Percentiles rank a stretch among this genome's conserved stretches.
Evolutionary conservation across 1,140 invertebrate species (phyloP).

Genomic region (Mercenaria mercenaria): DNA sequence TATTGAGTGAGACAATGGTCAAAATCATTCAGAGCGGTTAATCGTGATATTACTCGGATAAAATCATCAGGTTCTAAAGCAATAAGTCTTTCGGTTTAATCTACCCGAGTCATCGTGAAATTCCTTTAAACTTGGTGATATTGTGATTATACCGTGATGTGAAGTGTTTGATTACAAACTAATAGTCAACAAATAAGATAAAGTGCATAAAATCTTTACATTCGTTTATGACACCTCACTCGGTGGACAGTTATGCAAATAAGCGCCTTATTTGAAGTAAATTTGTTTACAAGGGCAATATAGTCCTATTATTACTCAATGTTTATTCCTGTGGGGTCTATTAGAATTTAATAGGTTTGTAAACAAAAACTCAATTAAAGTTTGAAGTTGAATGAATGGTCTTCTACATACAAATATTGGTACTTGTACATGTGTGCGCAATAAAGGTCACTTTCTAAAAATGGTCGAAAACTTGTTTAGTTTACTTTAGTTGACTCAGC

Average conservation of each 20-base stretch:
- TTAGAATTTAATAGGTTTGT: not conserved
- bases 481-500: too few species aligned
- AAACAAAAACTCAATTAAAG: not conserved
- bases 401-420: not conserved
- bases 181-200: slow-evolving; percentile 39
- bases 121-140: slow-evolving; percentile 12
- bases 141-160: slow-evolving; percentile 3
- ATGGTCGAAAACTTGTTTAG: too few species aligned
- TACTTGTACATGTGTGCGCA: too few species aligned
- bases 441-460: too few species aligned
- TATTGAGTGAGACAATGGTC: slow-evolving; percentile 1
- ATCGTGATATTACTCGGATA: not conserved
- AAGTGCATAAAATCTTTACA: not conserved
- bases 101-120: slow-evolving; percentile 31
- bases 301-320: not conserved
- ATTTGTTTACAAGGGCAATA: not conserved
- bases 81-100: slow-evolving; percentile 5
- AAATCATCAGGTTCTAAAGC: not conserved
- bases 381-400: not conserved
- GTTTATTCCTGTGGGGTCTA: not conserved
- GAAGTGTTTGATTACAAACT: slow-evolving; percentile 42
- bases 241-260: not conserved
- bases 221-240: slow-evolving; percentile 16
- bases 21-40: slow-evolving; percentile 1
- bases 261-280: not conserved